These are phyloP conservation scores for Eumeta japonica DNA, from an alignment of 1,140 invertebrate species.

Conservation along the genomic window DNA sequence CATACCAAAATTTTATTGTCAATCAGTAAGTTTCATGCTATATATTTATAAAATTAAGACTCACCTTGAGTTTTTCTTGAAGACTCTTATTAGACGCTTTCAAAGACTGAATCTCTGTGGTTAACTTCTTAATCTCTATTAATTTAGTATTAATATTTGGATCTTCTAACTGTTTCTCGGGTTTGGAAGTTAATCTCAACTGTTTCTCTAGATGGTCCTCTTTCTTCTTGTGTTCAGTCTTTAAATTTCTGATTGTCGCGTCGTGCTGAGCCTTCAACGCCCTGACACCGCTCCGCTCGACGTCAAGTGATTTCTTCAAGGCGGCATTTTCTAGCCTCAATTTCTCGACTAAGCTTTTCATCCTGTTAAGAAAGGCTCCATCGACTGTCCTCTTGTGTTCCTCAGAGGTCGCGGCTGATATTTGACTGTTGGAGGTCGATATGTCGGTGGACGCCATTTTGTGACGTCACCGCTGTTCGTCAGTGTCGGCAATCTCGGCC, in stretches of 20 bases:
- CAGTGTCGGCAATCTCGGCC: constrained; percentile 32
- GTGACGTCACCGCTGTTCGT: constrained; percentile 32
- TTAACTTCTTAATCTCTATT: constrained; percentile 37
- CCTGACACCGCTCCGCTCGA: constrained; percentile 57
- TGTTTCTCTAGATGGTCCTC: constrained; percentile 52
- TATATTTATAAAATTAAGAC: constrained; percentile 4
- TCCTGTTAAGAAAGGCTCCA: constrained; percentile 47
- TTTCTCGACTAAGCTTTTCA: constrained; percentile 51
- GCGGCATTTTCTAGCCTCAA: constrained; percentile 50
- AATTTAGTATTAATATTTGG: constrained; percentile 23
- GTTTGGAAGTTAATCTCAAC: constrained; percentile 31
- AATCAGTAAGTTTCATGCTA: background rate
- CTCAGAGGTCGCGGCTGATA: constrained; percentile 30
- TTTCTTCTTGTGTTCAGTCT: constrained; percentile 51
- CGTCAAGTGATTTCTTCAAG: constrained; percentile 52
- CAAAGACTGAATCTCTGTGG: constrained; percentile 51
- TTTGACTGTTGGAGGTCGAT: constrained; percentile 47
- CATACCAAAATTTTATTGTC: background rate
- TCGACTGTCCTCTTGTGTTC: constrained; percentile 50
- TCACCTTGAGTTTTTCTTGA: constrained; percentile 56
- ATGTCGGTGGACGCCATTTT: constrained; percentile 50
- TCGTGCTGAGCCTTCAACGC: constrained; percentile 50
- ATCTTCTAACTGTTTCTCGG: constrained; percentile 29
- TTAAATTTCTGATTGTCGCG: constrained; percentile 40
- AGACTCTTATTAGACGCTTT: constrained; percentile 52